Evolutionary conservation across 2,888 invertebrate genomes (phyloP).

Genomic region (Sisyra terminalis): DNA sequence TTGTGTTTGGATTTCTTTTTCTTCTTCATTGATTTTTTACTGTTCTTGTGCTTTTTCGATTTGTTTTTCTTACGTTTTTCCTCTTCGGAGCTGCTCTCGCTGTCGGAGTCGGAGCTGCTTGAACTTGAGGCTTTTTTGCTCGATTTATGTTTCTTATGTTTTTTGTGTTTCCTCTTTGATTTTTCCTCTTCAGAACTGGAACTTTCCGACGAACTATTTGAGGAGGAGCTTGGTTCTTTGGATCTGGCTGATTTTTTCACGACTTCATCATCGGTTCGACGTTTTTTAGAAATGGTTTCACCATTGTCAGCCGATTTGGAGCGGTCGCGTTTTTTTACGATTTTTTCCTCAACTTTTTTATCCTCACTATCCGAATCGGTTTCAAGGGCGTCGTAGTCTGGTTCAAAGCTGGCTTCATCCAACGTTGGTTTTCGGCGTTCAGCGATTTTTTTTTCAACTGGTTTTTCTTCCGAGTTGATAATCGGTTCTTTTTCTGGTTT

Average conservation of each 20-base stretch:
- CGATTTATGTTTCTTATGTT: conserved; percentile 42
- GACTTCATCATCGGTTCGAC: conserved; percentile 1
- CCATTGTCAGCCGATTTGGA: conserved; percentile 30
- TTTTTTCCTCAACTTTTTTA: conserved; percentile 20
- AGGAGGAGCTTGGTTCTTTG: conserved; percentile 28
- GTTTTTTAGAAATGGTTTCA: conserved; percentile 22
- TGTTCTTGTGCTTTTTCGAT: conserved; percentile 28
- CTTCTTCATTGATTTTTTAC: conserved; percentile 49
- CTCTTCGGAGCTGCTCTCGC: conserved; percentile 21
- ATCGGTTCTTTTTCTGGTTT: conserved; percentile 14
- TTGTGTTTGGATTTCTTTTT: conserved; percentile 52
- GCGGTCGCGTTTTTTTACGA: conserved; percentile 29
- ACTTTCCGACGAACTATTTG: conserved; percentile 28
- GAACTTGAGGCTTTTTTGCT: conserved; percentile 27
- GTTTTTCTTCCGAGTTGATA: conserved; percentile 17
- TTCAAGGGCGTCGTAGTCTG: conserved; percentile 56
- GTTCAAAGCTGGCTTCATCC: conserved; percentile 58
- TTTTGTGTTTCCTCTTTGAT: conserved; percentile 33
- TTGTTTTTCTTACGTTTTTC: conserved; percentile 22
- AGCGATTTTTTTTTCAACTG: conserved; percentile 23
- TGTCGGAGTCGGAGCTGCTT: conserved; percentile 18
- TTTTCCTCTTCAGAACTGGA: conserved; percentile 29
- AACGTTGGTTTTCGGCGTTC: conserved; percentile 48
- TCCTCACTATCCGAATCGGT: conserved; percentile 37
- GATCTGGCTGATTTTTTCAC: conserved; percentile 16